phyloP scores from a whole-genome alignment of 2,797 vertebrate species.

The Ibycter americanus region DNA sequence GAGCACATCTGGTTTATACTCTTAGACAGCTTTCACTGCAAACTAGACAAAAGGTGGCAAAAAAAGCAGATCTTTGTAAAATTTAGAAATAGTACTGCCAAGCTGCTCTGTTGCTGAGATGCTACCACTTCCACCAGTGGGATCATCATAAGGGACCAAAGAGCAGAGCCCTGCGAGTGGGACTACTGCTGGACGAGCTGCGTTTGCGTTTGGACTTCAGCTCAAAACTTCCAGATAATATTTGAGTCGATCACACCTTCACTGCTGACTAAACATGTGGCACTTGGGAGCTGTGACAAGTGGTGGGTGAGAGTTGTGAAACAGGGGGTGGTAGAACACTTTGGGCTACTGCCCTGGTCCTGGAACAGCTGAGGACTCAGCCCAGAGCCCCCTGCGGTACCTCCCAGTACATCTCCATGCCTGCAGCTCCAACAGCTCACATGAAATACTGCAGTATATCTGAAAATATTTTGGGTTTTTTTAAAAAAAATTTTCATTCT shows the following conservation, averaged over 20 bases:
- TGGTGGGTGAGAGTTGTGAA: neutral
- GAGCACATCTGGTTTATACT: neutral
- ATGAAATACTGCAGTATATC: neutral
- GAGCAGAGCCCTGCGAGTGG: neutral
- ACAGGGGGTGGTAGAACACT: neutral
- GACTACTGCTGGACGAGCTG: neutral
- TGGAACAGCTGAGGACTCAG: neutral
- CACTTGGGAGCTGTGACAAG: neutral
- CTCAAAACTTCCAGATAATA: neutral
- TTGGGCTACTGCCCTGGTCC: neutral
- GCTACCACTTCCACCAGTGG: neutral
- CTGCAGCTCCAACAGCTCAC: neutral
- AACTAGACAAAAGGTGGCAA: neutral
- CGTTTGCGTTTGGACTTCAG: neutral
- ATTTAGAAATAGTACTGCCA: neutral
- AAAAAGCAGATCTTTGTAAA: neutral
- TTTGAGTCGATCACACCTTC: neutral
- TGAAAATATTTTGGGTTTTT: neutral
- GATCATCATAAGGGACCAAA: neutral
- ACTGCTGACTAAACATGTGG: fast-evolving
- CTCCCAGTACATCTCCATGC: fast-evolving
- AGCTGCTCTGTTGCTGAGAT: neutral
- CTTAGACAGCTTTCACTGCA: neutral
- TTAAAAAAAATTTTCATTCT: neutral
- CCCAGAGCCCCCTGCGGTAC: neutral